Evolutionary conservation across 2,888 invertebrate species (phyloP), one percentile per base, ranked within the genome.

Genomic region (Agrochola lota): DNA sequence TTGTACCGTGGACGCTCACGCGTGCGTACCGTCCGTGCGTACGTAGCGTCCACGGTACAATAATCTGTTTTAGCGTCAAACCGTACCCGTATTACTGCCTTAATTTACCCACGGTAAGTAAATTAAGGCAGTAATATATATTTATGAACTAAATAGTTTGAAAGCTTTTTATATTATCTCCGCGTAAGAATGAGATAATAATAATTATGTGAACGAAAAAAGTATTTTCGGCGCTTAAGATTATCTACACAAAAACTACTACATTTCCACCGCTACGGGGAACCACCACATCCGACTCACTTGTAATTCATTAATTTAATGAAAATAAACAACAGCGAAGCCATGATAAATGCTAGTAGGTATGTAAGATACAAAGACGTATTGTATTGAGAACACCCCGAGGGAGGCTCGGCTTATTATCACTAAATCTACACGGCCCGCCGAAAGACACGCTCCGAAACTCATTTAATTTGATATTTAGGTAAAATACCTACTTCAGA

Each of bases 311-410:
- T 78, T 83, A 60, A 55, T 70, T 66, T 55, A 68, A 81, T 23
- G 62, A 78, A 35, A 78, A 71, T 52, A 57, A 67, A 71, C 43
- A 78, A 57, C 52, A 71, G 23, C 23, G 64, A 46, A 80, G 46
- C 35, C 68, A 49, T 67, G 46, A 67, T 66, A 64, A 63, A 69
- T 60, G 81, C 30, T 59, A 40, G 80, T 57, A 60, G 40, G 23
- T 52, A 35, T 26, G 43, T 69, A 66, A 83, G 64, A 67, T 67
- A 74, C 43, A 46, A 74, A 80, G 52, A 55, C 55, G 60, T 74
- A 71, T 69, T 64, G 70, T 86, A 71, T 74, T 35, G 73, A 76
- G 80, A 66, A 66, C 77, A 59, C 49, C 81, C 78, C 52, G 63
- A 35, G 85, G 60, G 73, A 69, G 62, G 68, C 77, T 68, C 35